These are phyloP conservation scores for Drosophila neotestacea DNA, from an alignment of 2,888 invertebrate species.

Conservation along the genomic window DNA sequence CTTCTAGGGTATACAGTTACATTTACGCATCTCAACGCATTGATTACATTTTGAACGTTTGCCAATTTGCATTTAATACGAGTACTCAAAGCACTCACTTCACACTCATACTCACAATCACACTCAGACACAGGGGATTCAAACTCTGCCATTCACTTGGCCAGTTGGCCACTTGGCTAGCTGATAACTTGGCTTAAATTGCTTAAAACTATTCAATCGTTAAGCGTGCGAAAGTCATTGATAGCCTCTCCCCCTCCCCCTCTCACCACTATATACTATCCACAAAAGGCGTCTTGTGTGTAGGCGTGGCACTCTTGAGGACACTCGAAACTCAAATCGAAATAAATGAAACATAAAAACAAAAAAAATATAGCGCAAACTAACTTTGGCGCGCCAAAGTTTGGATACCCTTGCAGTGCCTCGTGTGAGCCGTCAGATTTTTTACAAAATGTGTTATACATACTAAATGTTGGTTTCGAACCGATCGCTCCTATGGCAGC, in stretches of 20 bases:
- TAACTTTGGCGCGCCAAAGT: too few species aligned
- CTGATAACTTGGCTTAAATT: constrained; percentile 54
- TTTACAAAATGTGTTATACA: too few species aligned
- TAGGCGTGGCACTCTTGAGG: constrained; percentile 22
- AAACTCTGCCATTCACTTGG: constrained; percentile 61
- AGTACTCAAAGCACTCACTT: constrained; percentile 33
- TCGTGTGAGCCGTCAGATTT: too few species aligned
- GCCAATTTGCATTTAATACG: constrained; percentile 73
- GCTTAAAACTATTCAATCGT: constrained; percentile 70
- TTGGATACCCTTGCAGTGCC: too few species aligned
- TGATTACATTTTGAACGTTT: constrained; percentile 80
- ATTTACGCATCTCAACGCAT: constrained; percentile 67
- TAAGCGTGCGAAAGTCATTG: constrained; percentile 73
- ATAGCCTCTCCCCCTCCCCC: not conserved
- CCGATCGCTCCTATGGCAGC: too few species aligned
- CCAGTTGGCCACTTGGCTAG: constrained; percentile 36
- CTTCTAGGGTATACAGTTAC: constrained; percentile 63
- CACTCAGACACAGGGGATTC: constrained; percentile 13
- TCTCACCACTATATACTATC: not conserved
- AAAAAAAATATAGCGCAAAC: too few species aligned
- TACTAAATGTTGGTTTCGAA: too few species aligned
- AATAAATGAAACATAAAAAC: constrained; percentile 15
- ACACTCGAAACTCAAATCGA: constrained; percentile 26
- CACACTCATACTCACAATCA: constrained; percentile 18
- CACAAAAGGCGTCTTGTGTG: not conserved